Base-by-base conservation (phyloP, 1,140 invertebrate species). In the Diorhabda carinulata region DNA sequence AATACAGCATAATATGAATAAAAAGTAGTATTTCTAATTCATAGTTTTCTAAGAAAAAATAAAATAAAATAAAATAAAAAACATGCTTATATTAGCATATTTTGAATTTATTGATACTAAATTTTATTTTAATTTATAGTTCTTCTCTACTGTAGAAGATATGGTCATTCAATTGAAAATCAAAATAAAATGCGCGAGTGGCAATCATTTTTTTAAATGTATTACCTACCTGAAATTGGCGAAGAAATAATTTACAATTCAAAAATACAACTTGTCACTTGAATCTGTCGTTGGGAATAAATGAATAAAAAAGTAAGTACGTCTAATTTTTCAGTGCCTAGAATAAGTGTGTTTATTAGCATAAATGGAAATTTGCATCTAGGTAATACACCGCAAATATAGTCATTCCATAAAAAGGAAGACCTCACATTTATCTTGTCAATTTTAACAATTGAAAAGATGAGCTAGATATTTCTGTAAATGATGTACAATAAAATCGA, bases 261-360 rank as follows among this genome's bases (percentile, higher is more conserved):
- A 65, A 57, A 65, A 65, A 65, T 65, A 57, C 56, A 63, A 65
- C n/a, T 25, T 25, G 9, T 10, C 10, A n/a, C 25, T 56, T n/a
- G 5, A 58, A 7, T 52, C 47, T 10, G 25, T 25, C 57, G 43
- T n/a, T 41, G 56, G 25, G 40, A 52, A 52, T 52, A 52, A 42
- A 57, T 65, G 64, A 65, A 65, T 65, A 65, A 65, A 57, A 45
- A 43, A 65, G n/a, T 4, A 43, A 65, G 64, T 65, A 65, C 57
- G 56, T 65, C 64, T 65, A 65, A 65, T 65, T 65, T 65, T 65
- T 65, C 64, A 65, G 64, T 65, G 64, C 25, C 64, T 47, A 65
- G 52, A 57, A 47, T 65, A 56, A 65, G 64, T 56, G 47, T 65
- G 52, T 43, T 47, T 65, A 57, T 65, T 65, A 65, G 56, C 64